Percentiles rank a stretch among this genome's conserved stretches.
These are phyloP conservation scores for Noctua fimbriata DNA, from an alignment of 2,888 invertebrate species.

Conservation along the genomic window DNA sequence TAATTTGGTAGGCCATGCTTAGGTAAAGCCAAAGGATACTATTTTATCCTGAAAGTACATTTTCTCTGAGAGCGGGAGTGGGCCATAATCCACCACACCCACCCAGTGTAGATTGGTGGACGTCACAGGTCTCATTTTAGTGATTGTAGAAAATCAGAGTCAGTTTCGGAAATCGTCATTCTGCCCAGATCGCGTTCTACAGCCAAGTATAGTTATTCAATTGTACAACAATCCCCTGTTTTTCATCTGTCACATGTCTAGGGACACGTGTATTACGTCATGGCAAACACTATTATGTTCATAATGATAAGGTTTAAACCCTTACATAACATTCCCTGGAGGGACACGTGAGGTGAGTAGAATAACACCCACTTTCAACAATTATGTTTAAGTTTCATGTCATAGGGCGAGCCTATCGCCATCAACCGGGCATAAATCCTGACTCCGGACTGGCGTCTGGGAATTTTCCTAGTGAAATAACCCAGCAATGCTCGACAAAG, in stretches of 20 bases:
- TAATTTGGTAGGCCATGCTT: no score
- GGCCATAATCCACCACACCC: background rate
- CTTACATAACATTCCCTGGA: background rate
- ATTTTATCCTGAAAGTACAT: no score
- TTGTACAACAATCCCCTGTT: background rate
- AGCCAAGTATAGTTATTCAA: background rate
- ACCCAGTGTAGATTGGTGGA: background rate
- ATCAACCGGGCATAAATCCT: background rate
- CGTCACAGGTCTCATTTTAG: background rate
- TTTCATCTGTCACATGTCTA: background rate
- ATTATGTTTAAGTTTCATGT: background rate
- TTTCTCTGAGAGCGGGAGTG: background rate
- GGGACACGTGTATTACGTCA: background rate
- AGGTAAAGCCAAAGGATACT: no score
- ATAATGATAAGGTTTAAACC: background rate
- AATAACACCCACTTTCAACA: background rate
- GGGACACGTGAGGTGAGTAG: background rate
- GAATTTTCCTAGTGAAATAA: background rate
- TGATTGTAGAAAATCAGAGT: background rate
- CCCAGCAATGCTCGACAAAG: background rate
- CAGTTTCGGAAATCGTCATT: background rate
- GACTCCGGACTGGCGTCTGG: background rate
- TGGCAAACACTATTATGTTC: background rate
- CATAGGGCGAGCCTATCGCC: background rate
- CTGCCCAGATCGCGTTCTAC: no score